A percentile compares a stretch with the other conserved stretches of the same genome.
Evolutionary conservation across 2,888 invertebrate species (phyloP).

Genomic region (Agrochola circellaris): DNA sequence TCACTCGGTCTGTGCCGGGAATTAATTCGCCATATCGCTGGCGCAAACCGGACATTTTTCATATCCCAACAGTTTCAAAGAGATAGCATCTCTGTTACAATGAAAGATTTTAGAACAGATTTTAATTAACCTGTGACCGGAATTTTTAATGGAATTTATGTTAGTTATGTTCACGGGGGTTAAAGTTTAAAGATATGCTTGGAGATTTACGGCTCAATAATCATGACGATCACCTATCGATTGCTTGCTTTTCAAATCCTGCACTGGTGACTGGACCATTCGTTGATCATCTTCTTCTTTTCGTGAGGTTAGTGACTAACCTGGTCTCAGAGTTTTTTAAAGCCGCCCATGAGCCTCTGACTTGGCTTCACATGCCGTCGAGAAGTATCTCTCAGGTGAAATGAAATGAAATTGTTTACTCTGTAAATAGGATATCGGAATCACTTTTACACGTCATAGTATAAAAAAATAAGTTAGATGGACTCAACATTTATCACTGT

Average conservation of each 20-base stretch:
- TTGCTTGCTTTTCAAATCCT: background rate
- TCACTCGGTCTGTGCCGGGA: slow-evolving; percentile 23
- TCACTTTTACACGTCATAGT: too few relatives aligned
- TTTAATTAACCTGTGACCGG: slow-evolving; percentile 46
- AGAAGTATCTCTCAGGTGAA: too few relatives aligned
- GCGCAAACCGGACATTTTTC: slow-evolving; percentile 45
- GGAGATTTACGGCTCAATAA: background rate
- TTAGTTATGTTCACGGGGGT: background rate
- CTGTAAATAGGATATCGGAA: too few relatives aligned
- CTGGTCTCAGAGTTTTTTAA: too few relatives aligned
- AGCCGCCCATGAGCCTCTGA: too few relatives aligned
- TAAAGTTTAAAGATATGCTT: background rate
- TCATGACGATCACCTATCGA: background rate
- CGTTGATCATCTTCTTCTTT: background rate
- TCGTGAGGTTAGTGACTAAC: too few relatives aligned
- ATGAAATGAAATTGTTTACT: too few relatives aligned
- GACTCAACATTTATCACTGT: too few relatives aligned
- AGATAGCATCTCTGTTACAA: slow-evolving; percentile 53
- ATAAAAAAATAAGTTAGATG: too few relatives aligned
- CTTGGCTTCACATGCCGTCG: too few relatives aligned
- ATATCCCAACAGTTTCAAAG: slow-evolving; percentile 2
- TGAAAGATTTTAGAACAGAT: slow-evolving; percentile 40
- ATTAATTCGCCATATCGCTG: slow-evolving; percentile 57
- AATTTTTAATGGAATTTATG: slow-evolving; percentile 31
- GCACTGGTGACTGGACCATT: background rate